Percentiles rank a stretch among this genome's conserved stretches.
Conservation (phyloP, 2,113 vertebrate genomes). For the Ranitomeya imitator region DNA sequence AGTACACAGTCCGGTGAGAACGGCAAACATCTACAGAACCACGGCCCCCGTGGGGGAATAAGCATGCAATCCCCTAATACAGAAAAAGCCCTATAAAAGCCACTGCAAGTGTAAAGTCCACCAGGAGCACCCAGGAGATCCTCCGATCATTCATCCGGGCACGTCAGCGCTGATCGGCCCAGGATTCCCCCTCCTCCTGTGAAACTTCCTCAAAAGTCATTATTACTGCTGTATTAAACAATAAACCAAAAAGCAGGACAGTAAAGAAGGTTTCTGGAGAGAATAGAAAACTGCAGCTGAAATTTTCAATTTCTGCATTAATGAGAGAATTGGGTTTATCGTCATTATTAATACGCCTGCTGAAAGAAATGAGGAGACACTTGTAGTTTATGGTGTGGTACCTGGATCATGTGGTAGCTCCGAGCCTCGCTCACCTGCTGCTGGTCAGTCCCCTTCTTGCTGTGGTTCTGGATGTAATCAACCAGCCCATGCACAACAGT, state of each 20-base stretch:
- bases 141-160: background rate
- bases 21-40: background rate
- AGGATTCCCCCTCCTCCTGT: background rate
- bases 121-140: background rate
- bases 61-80: background rate
- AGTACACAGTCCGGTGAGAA: background rate
- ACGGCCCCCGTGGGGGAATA: background rate
- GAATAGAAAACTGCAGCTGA: background rate
- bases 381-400: slow-evolving; percentile 36
- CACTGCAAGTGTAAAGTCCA: background rate
- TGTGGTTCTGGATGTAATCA: slow-evolving; percentile 98
- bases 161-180: background rate
- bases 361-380: slow-evolving; percentile 13
- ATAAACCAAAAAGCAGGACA: background rate
- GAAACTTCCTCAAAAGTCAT: background rate
- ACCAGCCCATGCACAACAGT: slow-evolving; percentile 97
- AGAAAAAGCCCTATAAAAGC: background rate
- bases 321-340: background rate
- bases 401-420: slow-evolving; percentile 47
- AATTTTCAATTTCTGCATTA: background rate
- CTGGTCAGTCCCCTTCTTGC: slow-evolving; percentile 97
- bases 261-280: background rate
- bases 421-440: slow-evolving; percentile 81
- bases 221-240: background rate
- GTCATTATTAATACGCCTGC: background rate